Conservation (phyloP, 2,113 vertebrate genomes). For the Colinus virginianus region DNA sequence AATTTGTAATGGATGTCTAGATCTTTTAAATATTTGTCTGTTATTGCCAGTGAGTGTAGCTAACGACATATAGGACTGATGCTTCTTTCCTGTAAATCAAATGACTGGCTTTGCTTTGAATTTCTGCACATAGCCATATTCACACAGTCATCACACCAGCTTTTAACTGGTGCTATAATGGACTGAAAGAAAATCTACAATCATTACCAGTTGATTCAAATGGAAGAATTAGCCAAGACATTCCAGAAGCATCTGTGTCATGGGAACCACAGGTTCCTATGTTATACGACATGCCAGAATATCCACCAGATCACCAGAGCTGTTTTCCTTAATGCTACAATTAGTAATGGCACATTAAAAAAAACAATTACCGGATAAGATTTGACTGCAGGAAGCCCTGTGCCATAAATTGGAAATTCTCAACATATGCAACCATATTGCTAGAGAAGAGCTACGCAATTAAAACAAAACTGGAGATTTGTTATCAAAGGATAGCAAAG, state of each 20-base stretch:
- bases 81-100: not conserved
- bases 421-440: conserved; percentile 25
- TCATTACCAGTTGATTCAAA: not conserved
- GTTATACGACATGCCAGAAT: not conserved
- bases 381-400: conserved; percentile 6
- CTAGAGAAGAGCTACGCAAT: conserved; percentile 25
- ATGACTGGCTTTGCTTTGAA: not conserved
- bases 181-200: not conserved
- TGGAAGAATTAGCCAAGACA: conserved; percentile 13
- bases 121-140: not conserved
- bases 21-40: not conserved
- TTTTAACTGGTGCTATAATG: not conserved
- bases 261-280: not conserved
- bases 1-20: not conserved
- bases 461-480: conserved; percentile 40
- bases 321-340: conserved; percentile 27
- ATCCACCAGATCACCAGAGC: conserved; percentile 8
- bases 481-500: conserved; percentile 31
- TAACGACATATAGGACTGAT: not conserved
- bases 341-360: not conserved
- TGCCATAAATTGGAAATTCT: conserved; percentile 20
- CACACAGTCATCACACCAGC: not conserved
- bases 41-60: not conserved
- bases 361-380: not conserved
- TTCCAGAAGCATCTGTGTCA: not conserved